Evolutionary conservation across 2,113 vertebrate genomes (phyloP).

Genomic region (Hemichromis elongatus): DNA sequence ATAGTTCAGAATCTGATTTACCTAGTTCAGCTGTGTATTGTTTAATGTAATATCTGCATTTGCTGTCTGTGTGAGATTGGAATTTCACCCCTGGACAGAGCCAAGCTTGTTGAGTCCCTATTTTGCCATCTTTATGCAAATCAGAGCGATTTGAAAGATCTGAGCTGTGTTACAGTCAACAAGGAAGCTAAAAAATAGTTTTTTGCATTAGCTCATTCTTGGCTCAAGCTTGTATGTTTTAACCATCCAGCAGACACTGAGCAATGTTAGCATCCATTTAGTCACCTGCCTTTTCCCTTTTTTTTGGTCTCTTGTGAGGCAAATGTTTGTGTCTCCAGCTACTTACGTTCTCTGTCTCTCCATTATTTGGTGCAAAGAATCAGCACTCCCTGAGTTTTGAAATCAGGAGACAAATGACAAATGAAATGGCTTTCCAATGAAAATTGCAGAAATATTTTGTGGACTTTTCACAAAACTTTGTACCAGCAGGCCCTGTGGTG

Average conservation of each 20-base stretch:
- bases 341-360: neutral
- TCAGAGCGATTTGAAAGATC: neutral
- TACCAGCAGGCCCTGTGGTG: neutral
- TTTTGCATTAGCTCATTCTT: neutral
- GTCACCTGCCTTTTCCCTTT: neutral
- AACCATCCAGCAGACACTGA: neutral
- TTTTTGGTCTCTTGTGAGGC: neutral
- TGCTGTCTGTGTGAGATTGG: neutral
- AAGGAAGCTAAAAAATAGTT: neutral
- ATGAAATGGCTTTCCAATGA: neutral
- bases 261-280: neutral
- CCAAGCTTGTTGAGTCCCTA: neutral
- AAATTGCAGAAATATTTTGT: neutral
- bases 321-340: neutral
- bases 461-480: neutral
- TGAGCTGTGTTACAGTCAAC: neutral
- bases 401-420: neutral
- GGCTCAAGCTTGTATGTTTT: neutral
- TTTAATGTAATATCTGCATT: neutral
- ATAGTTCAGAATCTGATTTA: neutral
- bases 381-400: neutral
- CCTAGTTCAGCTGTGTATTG: neutral
- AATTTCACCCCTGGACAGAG: neutral
- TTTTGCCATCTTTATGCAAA: neutral
- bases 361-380: neutral